Base-by-base conservation (phyloP, 2,888 invertebrate genomes). In the Eugnorisma glareosa region DNA sequence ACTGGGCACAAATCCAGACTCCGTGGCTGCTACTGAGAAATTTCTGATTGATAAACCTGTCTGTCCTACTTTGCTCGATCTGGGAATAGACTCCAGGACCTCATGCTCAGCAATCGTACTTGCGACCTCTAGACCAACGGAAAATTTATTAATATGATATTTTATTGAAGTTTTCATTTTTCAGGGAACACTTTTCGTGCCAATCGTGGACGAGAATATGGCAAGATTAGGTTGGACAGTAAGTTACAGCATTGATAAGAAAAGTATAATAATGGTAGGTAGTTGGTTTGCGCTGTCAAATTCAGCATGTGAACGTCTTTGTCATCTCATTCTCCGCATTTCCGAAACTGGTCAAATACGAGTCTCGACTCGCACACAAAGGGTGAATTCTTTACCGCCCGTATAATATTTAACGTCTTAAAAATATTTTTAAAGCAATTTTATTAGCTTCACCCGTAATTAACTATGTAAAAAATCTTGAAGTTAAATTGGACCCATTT, bases 141-240 rank as follows among this genome's bases (percentile, higher is more conserved):
- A 5, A 13, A 11, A 43, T 43, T 43, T 15, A 43, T 37, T n/a
- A n/a, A 11, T 57, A 57, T 57, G 57, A 28, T 57, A 28, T 6
- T 57, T 57, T 28, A 28, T 28, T 57, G 57, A 57, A 15, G 28
- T 57, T 57, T 57, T 7, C 28, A n/a, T 28, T 57, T 28, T 51
- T 91, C 79, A 93, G 94, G 93, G 91, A 11, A 84, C 88, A 4
- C 40, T 92, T 0, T 90, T 86, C 8, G 93, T 93, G 0, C 93
- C 93, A 0, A 79, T 93, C 0, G 79, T 85, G 5, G 86, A 89
- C 28, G 73, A 85, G 10, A 77, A 67, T 2, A 40, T 88, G 11
- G 83, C 83, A 43, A 78, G 90, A 43, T 67, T 90, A 54, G 90
- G 90, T 0, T 77, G 87, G 48, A 88, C 87, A 0, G 93, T 91